Base-by-base conservation (phyloP, 2,888 invertebrate species). In the Adineta ricciae region DNA sequence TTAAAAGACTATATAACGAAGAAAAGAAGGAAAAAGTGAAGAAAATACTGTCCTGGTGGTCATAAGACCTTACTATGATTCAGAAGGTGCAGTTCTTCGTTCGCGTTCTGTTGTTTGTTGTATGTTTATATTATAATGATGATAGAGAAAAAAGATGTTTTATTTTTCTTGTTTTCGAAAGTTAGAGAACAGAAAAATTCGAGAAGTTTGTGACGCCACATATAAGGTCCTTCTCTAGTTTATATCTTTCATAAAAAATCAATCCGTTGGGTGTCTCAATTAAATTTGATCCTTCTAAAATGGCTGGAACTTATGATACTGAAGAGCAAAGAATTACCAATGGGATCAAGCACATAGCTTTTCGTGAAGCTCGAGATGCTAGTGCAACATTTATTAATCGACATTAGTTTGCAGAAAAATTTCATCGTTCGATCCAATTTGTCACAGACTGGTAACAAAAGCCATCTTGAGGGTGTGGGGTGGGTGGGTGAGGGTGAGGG, bases 291-390 rank as follows among this genome's bases (percentile, higher is more conserved):
- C 56, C 56, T 8, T 56, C 11, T 56, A 56, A 56, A 56, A 56
- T 56, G 56, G 56, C 56, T 8, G 56, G 56, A 16, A 56, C 56
- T 11, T 56, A 56, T 56, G 56, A 56, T 56, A 56, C 56, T 56
- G 56, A 56, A 56, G 56, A 56, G 56, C 56, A 56, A 56, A 56
- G 56, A 56, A 56, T 56, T 56, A 56, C 24, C 56, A 24, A 56
- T 56, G 24, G 56, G 24, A 56, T 56, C 56, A 56, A 56, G 24
- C 24, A 24, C 56, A 21, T 56, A 16, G 56, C 56, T 56, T 56
- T 56, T 56, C 56, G 56, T 56, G 56, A 56, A 56, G 56, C 56
- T 56, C 56, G 56, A 56, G 56, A 56, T 56, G 56, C 56, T 56
- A 24, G 24, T 56, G 56, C 56, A 56, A 56, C 56, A n/a, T 56